Percentiles rank a stretch among this genome's conserved stretches.
Conservation (phyloP, 2,113 vertebrate species). For the Recurvirostra avosetta region DNA sequence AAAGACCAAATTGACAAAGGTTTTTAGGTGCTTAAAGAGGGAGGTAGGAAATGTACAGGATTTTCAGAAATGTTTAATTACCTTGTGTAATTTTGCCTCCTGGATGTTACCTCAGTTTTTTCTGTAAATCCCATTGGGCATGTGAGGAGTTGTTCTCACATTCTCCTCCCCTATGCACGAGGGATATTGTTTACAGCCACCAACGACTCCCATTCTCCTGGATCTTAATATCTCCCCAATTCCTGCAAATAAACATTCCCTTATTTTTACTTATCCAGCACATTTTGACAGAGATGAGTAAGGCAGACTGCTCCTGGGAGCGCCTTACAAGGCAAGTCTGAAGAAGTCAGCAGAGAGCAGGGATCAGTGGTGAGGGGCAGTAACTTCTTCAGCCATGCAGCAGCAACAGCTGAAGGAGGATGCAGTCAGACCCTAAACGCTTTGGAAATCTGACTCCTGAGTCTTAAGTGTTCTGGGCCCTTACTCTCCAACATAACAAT, state of each 20-base stretch:
- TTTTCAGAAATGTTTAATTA: not conserved
- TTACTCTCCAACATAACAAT: not conserved
- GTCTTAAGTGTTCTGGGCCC: accelerated
- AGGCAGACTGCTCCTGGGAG: not conserved
- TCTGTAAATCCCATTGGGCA: not conserved
- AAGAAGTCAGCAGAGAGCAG: not conserved
- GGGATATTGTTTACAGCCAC: not conserved
- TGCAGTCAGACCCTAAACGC: not conserved
- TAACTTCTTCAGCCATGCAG: not conserved
- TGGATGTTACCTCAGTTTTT: not conserved
- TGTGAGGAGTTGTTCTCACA: not conserved
- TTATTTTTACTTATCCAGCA: not conserved
- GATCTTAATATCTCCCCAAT: not conserved
- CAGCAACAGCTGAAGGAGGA: not conserved
- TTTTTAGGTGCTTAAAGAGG: not conserved
- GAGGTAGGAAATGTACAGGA: not conserved
- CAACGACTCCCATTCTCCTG: not conserved
- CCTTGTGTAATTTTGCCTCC: not conserved
- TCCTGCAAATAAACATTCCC: not conserved
- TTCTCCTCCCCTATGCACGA: not conserved
- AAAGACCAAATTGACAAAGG: not conserved
- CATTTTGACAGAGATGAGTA: not conserved
- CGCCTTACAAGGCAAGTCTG: not conserved
- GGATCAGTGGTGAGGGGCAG: not conserved
- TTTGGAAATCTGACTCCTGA: not conserved